phyloP scores from a whole-genome alignment of 2,888 invertebrate species.

The Leptura quadrifasciata region DNA sequence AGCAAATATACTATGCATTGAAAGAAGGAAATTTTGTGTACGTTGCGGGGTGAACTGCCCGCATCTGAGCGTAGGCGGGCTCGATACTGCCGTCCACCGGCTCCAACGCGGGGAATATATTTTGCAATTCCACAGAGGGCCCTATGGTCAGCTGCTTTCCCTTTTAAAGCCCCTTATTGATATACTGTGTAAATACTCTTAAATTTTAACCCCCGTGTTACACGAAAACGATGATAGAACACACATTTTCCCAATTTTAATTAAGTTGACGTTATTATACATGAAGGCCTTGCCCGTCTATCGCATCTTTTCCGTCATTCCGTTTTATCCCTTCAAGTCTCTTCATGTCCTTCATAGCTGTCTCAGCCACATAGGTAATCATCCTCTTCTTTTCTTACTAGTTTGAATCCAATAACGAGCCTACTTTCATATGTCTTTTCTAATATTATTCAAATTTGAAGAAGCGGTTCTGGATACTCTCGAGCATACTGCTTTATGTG shows the following conservation, averaged over 20 bases:
- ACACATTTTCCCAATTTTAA: conserved; percentile 37
- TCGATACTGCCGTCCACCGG: conserved; percentile 46
- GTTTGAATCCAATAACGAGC: too few relatives aligned
- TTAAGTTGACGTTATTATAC: neutral
- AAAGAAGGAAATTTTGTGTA: conserved; percentile 64
- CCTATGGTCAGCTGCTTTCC: conserved; percentile 70
- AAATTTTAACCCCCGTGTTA: conserved; percentile 50
- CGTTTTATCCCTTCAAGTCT: too few relatives aligned
- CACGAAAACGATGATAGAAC: conserved; percentile 39
- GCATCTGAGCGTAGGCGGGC: neutral
- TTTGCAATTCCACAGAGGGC: conserved; percentile 72
- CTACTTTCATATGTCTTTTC: too few relatives aligned
- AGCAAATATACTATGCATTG: conserved; percentile 71
- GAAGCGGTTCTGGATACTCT: too few relatives aligned
- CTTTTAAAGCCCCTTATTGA: conserved; percentile 71
- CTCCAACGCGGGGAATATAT: conserved; percentile 64
- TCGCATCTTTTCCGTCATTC: too few relatives aligned
- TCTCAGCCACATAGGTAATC: too few relatives aligned
- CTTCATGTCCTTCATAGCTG: too few relatives aligned
- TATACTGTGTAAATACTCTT: conserved; percentile 73
- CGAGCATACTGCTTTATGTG: too few relatives aligned
- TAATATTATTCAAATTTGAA: too few relatives aligned
- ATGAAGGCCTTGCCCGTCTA: neutral
- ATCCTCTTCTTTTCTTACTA: too few relatives aligned
- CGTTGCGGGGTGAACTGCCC: conserved; percentile 43